Base-by-base conservation (phyloP, 2,888 invertebrate species). In the Tridacna gigas region DNA sequence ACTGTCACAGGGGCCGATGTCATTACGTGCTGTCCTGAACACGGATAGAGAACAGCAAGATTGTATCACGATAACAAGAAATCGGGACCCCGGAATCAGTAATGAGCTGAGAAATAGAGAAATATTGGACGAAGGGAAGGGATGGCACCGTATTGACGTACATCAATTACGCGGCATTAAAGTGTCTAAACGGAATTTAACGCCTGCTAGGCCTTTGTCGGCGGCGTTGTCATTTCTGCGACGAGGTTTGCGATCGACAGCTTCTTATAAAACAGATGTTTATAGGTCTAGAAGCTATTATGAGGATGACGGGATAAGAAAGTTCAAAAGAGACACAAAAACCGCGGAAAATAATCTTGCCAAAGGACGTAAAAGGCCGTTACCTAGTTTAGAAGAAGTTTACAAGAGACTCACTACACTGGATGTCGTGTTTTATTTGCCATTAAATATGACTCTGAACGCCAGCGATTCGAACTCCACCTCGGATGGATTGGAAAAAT, bases 81-180 rank as follows among this genome's bases (percentile, higher is more conserved):
- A 47, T 26, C 71, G 22, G 71, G 20, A 71, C n/a, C 25, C 45
- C 18, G 47, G 51, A 22, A 51, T 51, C 71, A 37, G 51, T 71
- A 71, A 71, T 71, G 71, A 71, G 71, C 71, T 51, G 22, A 71
- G 51, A 51, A 48, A 71, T 71, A 71, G 26, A 37, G 47, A 71
- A 71, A 51, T 71, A 71, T 71, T 71, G 71, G 71, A 71, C 51
- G 71, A 71, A 71, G 51, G 18, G 22, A 48, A 51, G 48, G 28
- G 47, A 71, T 71, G 71, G 71, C 37, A 37, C 37, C 22, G 51
- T 71, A 71, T 71, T 71, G 47, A 22, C 45, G 51, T 37, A 51
- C 71, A 51, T 71, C 71, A 51, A 71, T 71, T 71, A 71, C 47
- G 45, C 47, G 47, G 51, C 26, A 71, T 71, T 71, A 71, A 71